Percentiles rank a stretch among this genome's conserved stretches.
Conservation (phyloP, 1,140 invertebrate species). For the Dolichoris vasculosae region DNA sequence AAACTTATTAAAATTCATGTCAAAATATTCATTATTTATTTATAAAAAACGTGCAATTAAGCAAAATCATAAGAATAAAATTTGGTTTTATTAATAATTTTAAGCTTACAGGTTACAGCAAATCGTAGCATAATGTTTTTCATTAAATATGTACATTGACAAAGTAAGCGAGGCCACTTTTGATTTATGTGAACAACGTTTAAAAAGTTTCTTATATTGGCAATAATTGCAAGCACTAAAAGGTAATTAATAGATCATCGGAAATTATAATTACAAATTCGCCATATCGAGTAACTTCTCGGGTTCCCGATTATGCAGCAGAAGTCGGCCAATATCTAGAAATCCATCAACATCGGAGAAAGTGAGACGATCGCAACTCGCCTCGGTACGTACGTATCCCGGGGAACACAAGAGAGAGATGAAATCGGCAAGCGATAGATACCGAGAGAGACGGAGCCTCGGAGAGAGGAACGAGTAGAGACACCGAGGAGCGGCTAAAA, state of each 20-base stretch:
- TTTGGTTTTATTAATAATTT: too few species aligned
- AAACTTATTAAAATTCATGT: too few species aligned
- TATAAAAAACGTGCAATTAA: too few species aligned
- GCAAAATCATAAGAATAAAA: too few species aligned
- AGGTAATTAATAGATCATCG: conserved; percentile 28
- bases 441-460: neutral
- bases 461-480: conserved; percentile 7
- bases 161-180: neutral
- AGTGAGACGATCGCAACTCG: conserved; percentile 12
- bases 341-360: conserved; percentile 21
- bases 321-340: neutral
- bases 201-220: neutral
- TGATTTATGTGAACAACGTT: neutral
- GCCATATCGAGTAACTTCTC: neutral
- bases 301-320: neutral
- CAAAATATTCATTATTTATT: too few species aligned
- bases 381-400: neutral
- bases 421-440: too few species aligned
- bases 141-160: too few species aligned
- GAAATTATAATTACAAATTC: neutral
- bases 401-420: neutral
- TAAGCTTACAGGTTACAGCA: too few species aligned
- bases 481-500: conserved; percentile 21
- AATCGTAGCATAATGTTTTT: neutral
- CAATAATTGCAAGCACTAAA: conserved; percentile 5